phyloP scores from a whole-genome alignment of 2,888 invertebrate genomes.

The Stenichneumon culpator region DNA sequence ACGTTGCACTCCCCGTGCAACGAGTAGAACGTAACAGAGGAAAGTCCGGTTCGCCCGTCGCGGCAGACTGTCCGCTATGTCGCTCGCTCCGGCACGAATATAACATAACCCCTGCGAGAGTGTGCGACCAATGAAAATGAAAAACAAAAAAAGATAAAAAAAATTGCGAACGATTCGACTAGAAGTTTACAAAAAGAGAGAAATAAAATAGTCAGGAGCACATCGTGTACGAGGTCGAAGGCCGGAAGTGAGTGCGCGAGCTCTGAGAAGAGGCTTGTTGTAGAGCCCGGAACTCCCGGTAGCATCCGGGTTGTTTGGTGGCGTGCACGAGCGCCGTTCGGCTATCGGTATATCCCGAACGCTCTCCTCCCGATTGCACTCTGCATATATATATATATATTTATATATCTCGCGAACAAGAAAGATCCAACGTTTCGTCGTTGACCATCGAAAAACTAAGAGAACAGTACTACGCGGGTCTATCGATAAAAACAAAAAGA shows the following conservation, averaged over 20 bases:
- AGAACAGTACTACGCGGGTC: background rate
- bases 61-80: background rate
- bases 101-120: no score
- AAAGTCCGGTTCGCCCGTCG: background rate
- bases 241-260: constrained; percentile 34
- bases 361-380: background rate
- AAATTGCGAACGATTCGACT: background rate
- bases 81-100: no score
- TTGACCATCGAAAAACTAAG: background rate
- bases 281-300: constrained; percentile 61
- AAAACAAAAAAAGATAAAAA: background rate
- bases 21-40: background rate
- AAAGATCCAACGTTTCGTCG: background rate
- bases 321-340: constrained; percentile 14
- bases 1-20: constrained; percentile 17
- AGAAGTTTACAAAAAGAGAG: background rate
- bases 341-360: constrained; percentile 1
- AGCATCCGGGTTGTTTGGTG: constrained; percentile 46
- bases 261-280: constrained; percentile 10
- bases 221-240: constrained; percentile 14
- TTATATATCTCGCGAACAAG: background rate
- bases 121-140: background rate
- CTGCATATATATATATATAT: no score
- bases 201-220: background rate
- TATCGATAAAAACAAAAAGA: background rate